phyloP scores from a whole-genome alignment of 2,113 vertebrate species.

The Microcebus griseorufus region DNA sequence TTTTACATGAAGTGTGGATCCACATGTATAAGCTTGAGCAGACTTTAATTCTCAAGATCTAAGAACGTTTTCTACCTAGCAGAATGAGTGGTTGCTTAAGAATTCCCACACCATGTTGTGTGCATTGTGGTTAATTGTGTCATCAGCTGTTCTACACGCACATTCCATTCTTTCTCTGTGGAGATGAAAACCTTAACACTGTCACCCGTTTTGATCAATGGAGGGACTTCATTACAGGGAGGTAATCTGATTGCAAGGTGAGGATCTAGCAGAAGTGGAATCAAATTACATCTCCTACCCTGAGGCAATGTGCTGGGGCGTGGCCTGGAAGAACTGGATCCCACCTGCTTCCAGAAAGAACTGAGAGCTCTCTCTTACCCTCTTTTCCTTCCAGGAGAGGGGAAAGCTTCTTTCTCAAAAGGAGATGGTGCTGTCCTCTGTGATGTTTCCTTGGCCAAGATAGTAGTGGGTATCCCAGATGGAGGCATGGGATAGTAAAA shows the following conservation, averaged over 20 bases:
- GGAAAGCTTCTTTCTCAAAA: background rate
- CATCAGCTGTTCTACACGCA: background rate
- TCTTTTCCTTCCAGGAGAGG: background rate
- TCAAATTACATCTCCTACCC: background rate
- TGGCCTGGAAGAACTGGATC: background rate
- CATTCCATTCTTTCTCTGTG: background rate
- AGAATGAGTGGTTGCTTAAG: background rate
- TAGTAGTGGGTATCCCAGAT: background rate
- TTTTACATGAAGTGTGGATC: background rate
- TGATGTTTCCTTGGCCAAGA: background rate
- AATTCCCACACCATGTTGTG: background rate
- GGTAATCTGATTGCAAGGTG: background rate
- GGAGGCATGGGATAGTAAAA: background rate
- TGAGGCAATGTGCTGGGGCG: background rate
- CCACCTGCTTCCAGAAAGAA: background rate
- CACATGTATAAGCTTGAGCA: background rate
- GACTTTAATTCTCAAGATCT: conserved; percentile 9
- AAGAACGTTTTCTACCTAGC: background rate
- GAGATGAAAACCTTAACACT: background rate
- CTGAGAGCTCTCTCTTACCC: background rate
- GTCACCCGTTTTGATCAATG: background rate
- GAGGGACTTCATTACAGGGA: background rate
- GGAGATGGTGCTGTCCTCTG: background rate
- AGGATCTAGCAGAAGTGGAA: background rate
- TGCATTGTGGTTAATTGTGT: background rate